A percentile compares a stretch with the other conserved stretches of the same genome.
These are phyloP conservation scores for Pseudopleuronectes americanus DNA, from an alignment of 2,797 vertebrate species.

Conservation along the genomic window DNA sequence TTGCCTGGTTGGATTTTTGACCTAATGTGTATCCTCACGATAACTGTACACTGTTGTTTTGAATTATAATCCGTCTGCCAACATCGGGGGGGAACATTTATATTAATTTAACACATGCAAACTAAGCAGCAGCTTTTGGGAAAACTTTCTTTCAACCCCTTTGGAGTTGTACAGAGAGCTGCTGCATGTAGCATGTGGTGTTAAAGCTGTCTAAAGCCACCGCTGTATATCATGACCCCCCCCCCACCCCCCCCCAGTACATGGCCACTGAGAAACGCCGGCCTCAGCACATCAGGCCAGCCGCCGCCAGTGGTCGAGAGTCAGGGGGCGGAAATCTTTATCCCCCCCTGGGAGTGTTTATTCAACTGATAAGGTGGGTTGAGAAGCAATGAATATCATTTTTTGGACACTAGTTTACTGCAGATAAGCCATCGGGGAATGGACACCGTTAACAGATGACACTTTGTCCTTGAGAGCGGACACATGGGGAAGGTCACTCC, in stretches of 20 bases:
- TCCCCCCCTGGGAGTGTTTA: slow-evolving; percentile 83
- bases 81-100: slow-evolving; percentile 21
- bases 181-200: slow-evolving; percentile 9
- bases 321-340: slow-evolving; percentile 81
- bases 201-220: slow-evolving; percentile 9
- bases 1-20: slow-evolving; percentile 11
- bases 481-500: slow-evolving; percentile 62
- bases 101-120: slow-evolving; percentile 24
- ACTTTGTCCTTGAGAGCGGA: slow-evolving; percentile 79
- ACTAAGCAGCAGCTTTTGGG: slow-evolving; percentile 8
- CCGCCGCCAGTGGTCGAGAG: slow-evolving; percentile 61
- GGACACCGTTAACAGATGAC: slow-evolving; percentile 84
- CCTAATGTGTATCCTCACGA: slow-evolving; percentile 17
- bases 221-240: slow-evolving; percentile 61
- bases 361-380: slow-evolving; percentile 92
- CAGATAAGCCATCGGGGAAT: slow-evolving; percentile 90
- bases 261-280: slow-evolving; percentile 77
- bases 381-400: slow-evolving; percentile 94
- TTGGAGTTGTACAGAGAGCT: not conserved
- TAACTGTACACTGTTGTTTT: slow-evolving; percentile 20
- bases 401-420: slow-evolving; percentile 87
- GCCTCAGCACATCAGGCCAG: slow-evolving; percentile 71
- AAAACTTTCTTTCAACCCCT: not conserved
- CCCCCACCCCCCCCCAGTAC: no score
- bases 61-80: slow-evolving; percentile 18